Evolutionary conservation across 1,140 invertebrate species (phyloP), one percentile per base, ranked within the genome.

Genomic region (Drosophila arizonae): DNA sequence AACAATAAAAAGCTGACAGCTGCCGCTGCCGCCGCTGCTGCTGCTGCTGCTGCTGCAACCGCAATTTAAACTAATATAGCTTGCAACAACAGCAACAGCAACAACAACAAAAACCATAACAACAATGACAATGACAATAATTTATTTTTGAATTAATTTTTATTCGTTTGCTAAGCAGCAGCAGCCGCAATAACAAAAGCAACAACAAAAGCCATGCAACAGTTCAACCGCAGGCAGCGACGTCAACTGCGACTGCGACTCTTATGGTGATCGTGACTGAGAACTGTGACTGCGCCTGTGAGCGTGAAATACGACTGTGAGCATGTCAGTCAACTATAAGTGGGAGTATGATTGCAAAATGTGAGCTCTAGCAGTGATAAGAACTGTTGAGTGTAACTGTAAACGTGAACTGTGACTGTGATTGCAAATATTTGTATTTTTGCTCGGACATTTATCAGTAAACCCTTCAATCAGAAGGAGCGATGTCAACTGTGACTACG

Each of bases 131-230:
- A 87, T 86, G 82, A 81, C 81, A 87, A 86, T 81, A 86, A 86
- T 87, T 82, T 82, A 87, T 86, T 79, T 86, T 76, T 87, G 79
- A 86, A 87, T 87, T 81, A 79, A 87, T 79, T 86, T 87, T 86
- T 76, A 86, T 86, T 86, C 71, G 71, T 78, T 87, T 60, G 69
- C 81, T 76, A 73, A 80, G 76, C 68, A 76, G 63, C 54, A 72
- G 45, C 60, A 72, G 52, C 63, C 77, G 66, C 54, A 76, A 65
- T 41, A 70, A 39, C 54, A 17, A 17, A 17, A 76, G 68, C 45
- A 67, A 33, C 58, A 65, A 68, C 45, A 61, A 46, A 43, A 43
- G 10, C 45, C 43, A 75, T 74, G 77, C 81, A 86, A 73, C 65
- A 56, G 61, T 55, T 55, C 73, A 73, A 80, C 77, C 81, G 50